Percentiles rank a stretch among this genome's conserved stretches.
Evolutionary conservation across 2,113 vertebrate genomes (phyloP).

Genomic region (Cheirogaleus medius): DNA sequence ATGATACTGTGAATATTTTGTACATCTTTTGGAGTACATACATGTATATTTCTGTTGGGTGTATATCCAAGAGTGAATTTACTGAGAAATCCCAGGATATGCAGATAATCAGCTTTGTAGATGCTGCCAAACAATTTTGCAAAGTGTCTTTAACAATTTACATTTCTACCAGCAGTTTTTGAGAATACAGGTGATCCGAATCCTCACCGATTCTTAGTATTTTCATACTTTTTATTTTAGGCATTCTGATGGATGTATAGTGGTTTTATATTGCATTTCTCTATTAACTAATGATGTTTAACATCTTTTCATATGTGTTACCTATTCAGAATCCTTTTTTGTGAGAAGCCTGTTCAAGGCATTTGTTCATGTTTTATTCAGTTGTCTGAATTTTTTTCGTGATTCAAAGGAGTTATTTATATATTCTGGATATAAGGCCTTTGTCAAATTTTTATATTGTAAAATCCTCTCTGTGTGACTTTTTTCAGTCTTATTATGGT

Average conservation of each 20-base stretch:
- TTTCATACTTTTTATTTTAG: neutral
- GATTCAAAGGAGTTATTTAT: neutral
- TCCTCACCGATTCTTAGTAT: neutral
- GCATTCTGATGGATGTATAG: neutral
- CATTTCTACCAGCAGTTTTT: neutral
- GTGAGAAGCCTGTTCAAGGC: neutral
- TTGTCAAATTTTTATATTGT: neutral
- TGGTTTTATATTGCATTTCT: neutral
- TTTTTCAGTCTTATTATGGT: neutral
- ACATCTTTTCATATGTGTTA: neutral
- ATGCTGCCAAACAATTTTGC: neutral
- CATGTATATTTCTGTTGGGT: neutral
- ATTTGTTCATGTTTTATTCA: neutral
- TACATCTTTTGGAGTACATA: neutral
- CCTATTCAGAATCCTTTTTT: neutral
- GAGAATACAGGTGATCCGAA: neutral
- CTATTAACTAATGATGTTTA: neutral
- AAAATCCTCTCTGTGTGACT: neutral
- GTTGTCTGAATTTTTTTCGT: neutral
- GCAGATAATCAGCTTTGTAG: neutral
- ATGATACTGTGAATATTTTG: neutral
- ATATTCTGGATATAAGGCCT: neutral
- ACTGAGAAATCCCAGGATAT: neutral
- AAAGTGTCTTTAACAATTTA: neutral
- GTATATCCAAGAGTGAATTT: neutral